Percentiles rank a stretch among this genome's conserved stretches.
Evolutionary conservation across 2,797 vertebrate genomes (phyloP).

Genomic region (Champsocephalus gunnari): DNA sequence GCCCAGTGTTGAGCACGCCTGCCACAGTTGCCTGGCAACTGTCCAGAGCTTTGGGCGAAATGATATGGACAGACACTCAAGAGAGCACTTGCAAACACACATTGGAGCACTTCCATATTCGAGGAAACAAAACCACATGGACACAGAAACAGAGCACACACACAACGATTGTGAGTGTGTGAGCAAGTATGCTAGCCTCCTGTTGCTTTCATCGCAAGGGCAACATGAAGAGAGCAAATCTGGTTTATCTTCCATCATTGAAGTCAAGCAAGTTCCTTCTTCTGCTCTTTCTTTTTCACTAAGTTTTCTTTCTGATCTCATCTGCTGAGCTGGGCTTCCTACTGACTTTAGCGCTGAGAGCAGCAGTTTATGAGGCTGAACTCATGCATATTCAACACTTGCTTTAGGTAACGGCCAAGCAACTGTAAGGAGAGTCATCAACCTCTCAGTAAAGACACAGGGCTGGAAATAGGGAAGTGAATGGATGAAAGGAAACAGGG

Average conservation of each 20-base stretch:
- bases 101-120: constrained; percentile 56
- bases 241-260: constrained; percentile 48
- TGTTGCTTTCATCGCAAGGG: constrained; percentile 39
- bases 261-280: constrained; percentile 61
- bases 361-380: constrained; percentile 79
- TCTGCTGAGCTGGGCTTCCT: constrained; percentile 83
- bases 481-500: constrained; percentile 35
- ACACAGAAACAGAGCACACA: constrained; percentile 24
- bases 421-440: constrained; percentile 75
- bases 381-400: constrained; percentile 85
- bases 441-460: constrained; percentile 66
- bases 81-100: constrained; percentile 67
- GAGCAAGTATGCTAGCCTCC: constrained; percentile 22
- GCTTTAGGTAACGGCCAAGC: constrained; percentile 80
- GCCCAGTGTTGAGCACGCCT: constrained; percentile 72
- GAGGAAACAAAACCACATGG: constrained; percentile 54
- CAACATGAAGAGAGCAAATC: constrained; percentile 44
- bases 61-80: constrained; percentile 77
- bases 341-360: constrained; percentile 83
- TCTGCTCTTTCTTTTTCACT: constrained; percentile 56
- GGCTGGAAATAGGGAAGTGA: constrained; percentile 48
- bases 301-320: constrained; percentile 75
- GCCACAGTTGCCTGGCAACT: constrained; percentile 87
- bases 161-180: constrained; percentile 1
- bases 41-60: constrained; percentile 80